Conservation (phyloP, 2,113 vertebrate genomes). For the Thomomys bottae region DNA sequence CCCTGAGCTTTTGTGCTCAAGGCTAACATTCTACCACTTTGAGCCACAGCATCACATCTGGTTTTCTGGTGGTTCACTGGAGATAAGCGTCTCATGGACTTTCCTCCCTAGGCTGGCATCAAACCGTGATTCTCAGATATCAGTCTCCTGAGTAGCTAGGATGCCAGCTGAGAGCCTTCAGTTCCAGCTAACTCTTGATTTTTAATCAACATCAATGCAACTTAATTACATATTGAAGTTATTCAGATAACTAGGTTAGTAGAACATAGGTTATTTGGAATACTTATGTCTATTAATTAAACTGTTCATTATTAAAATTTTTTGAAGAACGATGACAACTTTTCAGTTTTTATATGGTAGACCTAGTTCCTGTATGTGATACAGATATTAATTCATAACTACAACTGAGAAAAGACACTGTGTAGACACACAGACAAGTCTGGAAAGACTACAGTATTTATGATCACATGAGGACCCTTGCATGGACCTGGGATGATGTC, state of each 20-base stretch:
- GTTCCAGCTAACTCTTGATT: not conserved
- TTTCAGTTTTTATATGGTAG: not conserved
- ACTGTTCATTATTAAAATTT: conserved; percentile 18
- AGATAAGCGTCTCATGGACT: too few species aligned
- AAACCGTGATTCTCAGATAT: too few species aligned
- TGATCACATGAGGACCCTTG: not conserved
- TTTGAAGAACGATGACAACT: not conserved
- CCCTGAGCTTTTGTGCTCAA: too few species aligned
- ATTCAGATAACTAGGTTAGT: not conserved
- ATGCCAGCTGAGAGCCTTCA: too few species aligned
- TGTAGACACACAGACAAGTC: not conserved
- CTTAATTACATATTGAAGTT: conserved; percentile 37
- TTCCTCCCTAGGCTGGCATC: too few species aligned
- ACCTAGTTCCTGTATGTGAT: not conserved
- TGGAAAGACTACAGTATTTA: not conserved
- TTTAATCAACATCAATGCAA: conserved; percentile 18
- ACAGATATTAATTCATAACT: not conserved
- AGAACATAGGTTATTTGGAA: not conserved
- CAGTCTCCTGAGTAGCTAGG: too few species aligned
- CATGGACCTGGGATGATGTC: not conserved
- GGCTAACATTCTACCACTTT: too few species aligned
- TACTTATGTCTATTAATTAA: conserved; percentile 38
- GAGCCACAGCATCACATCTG: too few species aligned
- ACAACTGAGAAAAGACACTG: not conserved
- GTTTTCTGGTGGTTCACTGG: too few species aligned